Conservation (phyloP, 1,140 invertebrate genomes). For the Leptopilina clavipes region DNA sequence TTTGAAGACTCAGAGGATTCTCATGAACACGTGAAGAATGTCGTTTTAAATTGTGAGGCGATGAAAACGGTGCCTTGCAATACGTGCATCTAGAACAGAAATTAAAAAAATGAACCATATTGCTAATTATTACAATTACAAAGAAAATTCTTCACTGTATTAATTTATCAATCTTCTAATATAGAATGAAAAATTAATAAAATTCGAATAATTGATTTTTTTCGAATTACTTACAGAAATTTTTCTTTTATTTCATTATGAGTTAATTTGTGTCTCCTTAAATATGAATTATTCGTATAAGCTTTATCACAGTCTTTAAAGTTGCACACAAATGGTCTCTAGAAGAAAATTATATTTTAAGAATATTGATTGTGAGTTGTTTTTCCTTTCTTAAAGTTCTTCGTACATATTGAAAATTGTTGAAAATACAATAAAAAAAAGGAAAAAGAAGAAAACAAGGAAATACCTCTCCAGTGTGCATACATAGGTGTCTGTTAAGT, state of each 20-base stretch:
- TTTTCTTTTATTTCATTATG: conserved; percentile 27
- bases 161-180: no score
- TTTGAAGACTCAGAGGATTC: conserved; percentile 35
- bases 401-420: no score
- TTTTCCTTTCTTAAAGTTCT: no score
- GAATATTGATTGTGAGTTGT: no score
- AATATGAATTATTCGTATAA: conserved; percentile 47
- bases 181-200: conserved; percentile 34
- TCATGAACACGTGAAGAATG: conserved; percentile 5
- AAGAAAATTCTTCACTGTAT: no score
- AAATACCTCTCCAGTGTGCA: conserved; percentile 65
- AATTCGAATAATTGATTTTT: no score
- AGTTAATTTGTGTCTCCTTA: conserved; percentile 44
- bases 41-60: not conserved
- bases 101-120: no score
- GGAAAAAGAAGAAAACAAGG: no score
- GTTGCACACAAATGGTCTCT: conserved; percentile 62
- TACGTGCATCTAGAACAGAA: not conserved
- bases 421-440: no score
- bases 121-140: no score
- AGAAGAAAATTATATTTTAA: conserved; percentile 35
- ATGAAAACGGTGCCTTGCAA: not conserved
- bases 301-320: conserved; percentile 60
- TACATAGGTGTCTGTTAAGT: conserved; percentile 58
- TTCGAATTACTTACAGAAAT: conserved; percentile 24